These are phyloP conservation scores for Vireo griseus DNA, from an alignment of 2,797 vertebrate species.

Conservation along the genomic window DNA sequence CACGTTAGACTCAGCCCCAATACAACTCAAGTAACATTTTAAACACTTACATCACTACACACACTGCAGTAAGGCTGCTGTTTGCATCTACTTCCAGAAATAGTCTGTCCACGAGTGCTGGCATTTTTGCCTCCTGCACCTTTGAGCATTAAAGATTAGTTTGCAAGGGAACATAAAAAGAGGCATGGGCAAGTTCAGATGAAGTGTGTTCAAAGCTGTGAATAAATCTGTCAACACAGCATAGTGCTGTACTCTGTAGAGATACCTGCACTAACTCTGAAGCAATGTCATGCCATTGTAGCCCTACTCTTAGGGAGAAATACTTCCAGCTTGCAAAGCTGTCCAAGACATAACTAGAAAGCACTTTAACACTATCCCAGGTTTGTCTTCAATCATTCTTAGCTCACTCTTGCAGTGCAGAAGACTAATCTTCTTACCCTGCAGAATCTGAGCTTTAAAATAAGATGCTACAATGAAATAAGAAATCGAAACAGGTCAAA, in stretches of 20 bases:
- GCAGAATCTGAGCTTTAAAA: constrained; percentile 31
- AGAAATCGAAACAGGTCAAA: constrained; percentile 24
- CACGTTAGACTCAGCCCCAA: too few species aligned
- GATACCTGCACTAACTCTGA: constrained; percentile 9
- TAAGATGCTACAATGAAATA: constrained; percentile 39
- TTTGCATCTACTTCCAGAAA: not conserved
- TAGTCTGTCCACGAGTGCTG: not conserved
- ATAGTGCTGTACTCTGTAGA: not conserved
- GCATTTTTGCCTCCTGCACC: not conserved
- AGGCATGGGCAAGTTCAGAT: not conserved
- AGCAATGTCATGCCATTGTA: not conserved
- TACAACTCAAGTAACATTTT: too few species aligned
- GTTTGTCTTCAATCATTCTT: constrained; percentile 49
- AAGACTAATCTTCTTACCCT: constrained; percentile 33
- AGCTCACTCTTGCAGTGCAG: not conserved
- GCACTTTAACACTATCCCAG: constrained; percentile 30
- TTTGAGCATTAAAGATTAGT: not conserved
- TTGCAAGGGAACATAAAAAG: constrained; percentile 7
- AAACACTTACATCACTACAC: too few species aligned
- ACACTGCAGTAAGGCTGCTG: not conserved
- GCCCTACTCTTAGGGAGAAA: not conserved
- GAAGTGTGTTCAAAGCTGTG: constrained; percentile 13
- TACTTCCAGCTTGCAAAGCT: not conserved
- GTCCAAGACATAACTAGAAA: constrained; percentile 19
- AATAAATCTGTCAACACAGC: constrained; percentile 17